Percentiles rank a stretch among this genome's conserved stretches.
Conservation (phyloP, 1,140 invertebrate species). For the Drosophila nannoptera region DNA sequence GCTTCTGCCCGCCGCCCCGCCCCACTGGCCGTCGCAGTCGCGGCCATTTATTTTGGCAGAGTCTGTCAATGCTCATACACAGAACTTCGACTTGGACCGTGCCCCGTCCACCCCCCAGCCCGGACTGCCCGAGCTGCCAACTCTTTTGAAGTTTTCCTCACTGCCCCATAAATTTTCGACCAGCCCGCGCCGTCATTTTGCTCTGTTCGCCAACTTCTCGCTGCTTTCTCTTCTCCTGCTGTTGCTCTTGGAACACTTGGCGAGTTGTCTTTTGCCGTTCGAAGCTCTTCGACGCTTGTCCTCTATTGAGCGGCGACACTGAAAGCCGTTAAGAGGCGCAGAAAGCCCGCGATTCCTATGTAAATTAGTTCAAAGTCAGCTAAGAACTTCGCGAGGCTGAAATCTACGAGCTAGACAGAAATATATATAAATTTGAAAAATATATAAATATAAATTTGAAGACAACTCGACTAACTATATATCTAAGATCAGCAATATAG, state of each 20-base stretch:
- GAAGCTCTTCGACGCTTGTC: slow-evolving; percentile 6
- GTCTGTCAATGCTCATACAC: slow-evolving; percentile 42
- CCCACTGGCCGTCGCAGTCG: slow-evolving; percentile 3
- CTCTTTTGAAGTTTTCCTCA: slow-evolving; percentile 35
- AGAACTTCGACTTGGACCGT: slow-evolving; percentile 6
- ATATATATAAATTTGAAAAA: too few species aligned
- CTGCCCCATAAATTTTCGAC: slow-evolving; percentile 48
- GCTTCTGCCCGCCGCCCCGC: slow-evolving; percentile 2
- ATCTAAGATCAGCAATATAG: too few species aligned
- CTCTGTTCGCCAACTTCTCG: slow-evolving; percentile 16
- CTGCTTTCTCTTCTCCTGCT: background rate
- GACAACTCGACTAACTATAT: too few species aligned
- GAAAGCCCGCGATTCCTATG: too few species aligned
- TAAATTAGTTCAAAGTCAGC: too few species aligned
- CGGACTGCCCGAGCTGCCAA: slow-evolving; percentile 8
- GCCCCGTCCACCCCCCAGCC: too few species aligned
- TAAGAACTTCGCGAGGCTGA: too few species aligned
- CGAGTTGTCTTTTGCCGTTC: slow-evolving; percentile 20
- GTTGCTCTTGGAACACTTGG: slow-evolving; percentile 18
- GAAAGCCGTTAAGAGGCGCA: too few species aligned
- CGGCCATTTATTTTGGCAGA: slow-evolving; percentile 55
- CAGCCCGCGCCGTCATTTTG: slow-evolving; percentile 56
- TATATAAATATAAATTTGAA: too few species aligned
- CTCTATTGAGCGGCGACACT: background rate
- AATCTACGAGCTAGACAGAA: too few species aligned